phyloP scores from a whole-genome alignment of 1,140 invertebrate species.

The Metaphire vulgaris region DNA sequence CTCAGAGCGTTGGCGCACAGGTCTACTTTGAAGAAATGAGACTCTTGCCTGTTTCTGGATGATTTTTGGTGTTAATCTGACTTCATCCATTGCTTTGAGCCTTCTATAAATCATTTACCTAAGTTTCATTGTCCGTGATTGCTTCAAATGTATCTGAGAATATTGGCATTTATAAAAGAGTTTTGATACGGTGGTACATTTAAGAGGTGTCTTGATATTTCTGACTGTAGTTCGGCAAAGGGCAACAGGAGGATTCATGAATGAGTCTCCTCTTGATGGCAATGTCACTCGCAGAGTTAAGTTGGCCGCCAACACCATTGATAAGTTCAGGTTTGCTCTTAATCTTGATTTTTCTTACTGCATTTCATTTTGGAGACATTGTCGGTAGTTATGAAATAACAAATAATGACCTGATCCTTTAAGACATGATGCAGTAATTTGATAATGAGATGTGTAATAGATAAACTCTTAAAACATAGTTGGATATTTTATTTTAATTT shows the following conservation, averaged over 20 bases:
- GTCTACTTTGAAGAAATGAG: too few relatives aligned
- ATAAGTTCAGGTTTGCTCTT: constrained; percentile 59
- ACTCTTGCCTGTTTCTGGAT: too few relatives aligned
- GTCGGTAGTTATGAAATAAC: background rate
- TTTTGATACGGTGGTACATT: too few relatives aligned
- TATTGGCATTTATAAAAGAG: too few relatives aligned
- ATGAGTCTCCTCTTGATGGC: constrained; percentile 70
- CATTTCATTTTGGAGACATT: background rate
- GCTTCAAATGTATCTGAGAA: too few relatives aligned
- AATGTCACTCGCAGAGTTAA: constrained; percentile 70
- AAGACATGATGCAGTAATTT: background rate
- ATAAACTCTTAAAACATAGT: background rate
- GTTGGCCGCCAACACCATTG: constrained; percentile 68
- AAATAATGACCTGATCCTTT: background rate
- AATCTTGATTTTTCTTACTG: constrained; percentile 7
- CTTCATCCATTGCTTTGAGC: too few relatives aligned
- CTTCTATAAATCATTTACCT: too few relatives aligned
- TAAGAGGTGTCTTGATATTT: too few relatives aligned
- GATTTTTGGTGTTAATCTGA: too few relatives aligned
- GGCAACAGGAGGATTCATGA: constrained; percentile 56
- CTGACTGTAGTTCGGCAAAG: constrained; percentile 61
- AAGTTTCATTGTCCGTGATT: too few relatives aligned
- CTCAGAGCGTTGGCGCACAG: too few relatives aligned
- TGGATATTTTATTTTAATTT: background rate
- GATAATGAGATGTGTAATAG: background rate